Evolutionary conservation across 2,797 vertebrate genomes (phyloP), one percentile per base, ranked within the genome.

Genomic region (Atherinosoma microstoma): DNA sequence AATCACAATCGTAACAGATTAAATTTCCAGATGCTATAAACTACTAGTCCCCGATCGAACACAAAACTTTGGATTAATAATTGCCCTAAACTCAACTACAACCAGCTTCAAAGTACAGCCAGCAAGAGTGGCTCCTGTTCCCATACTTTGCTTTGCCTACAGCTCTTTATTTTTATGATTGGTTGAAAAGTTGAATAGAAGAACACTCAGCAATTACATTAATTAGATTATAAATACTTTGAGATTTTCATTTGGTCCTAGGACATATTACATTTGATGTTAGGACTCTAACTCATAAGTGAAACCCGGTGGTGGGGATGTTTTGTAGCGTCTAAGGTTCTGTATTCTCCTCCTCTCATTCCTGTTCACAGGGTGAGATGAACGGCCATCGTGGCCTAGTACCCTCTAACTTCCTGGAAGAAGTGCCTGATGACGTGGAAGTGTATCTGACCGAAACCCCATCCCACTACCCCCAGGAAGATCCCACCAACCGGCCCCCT

Each of bases 391-490:
- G 96, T 20, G 98, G 98, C 80, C 94, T 99, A 69, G 97, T 99
- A 83, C 98, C 98, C 85, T 99, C 98, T 64, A 99, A 99, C 94
- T 99, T 99, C 89, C 96, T 99, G 75, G 98, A 99, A 96, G 98
- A 99, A 97, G 98, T 99, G 96, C 98, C 98, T 96, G 97, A 98
- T 8, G 97, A 99, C 10, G 98, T 99, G 76, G 97, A 99, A 89
- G 98, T 99, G 78, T 97, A 96, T 89, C 95, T 99, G 3, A 99
- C 97, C 0, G 97, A 99, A 2, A 97, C 93, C 1, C 97, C 97
- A 0, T 88, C 95, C 40, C 95, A 93, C 74, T 94, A 95, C 4
- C 88, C 89, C 63, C 96, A 94, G 10, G 97, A 97, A 20, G 83
- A 94, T 0, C 93, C 95, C 2, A n/a, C 35, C 82, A 85, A 66